phyloP scores from a whole-genome alignment of 2,797 vertebrate species.

The Holocentrus rufus region DNA sequence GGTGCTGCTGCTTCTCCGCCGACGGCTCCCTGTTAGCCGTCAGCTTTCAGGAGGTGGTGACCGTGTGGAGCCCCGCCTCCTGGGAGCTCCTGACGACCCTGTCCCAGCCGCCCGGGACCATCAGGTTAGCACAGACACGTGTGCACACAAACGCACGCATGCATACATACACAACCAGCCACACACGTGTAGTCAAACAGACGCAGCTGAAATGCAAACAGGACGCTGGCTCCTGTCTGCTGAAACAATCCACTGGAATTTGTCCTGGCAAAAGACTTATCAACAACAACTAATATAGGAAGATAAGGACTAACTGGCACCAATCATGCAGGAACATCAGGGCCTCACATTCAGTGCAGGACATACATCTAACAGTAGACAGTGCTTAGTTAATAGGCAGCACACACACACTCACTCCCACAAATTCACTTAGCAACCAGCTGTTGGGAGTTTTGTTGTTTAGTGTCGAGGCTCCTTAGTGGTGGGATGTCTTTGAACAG shows the following conservation, averaged over 20 bases:
- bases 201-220: no score
- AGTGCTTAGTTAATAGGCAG: neutral
- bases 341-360: neutral
- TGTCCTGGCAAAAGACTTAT: neutral
- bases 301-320: neutral
- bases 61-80: slow-evolving; percentile 88
- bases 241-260: no score
- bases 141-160: neutral
- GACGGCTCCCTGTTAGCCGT: slow-evolving; percentile 94
- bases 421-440: slow-evolving; percentile 17
- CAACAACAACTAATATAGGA: neutral
- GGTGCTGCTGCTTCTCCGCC: slow-evolving; percentile 91
- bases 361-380: neutral
- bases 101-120: slow-evolving; percentile 90
- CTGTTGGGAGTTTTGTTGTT: neutral
- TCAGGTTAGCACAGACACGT: slow-evolving; percentile 80
- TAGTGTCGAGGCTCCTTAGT: neutral
- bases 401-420: neutral
- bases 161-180: no score
- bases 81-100: slow-evolving; percentile 94
- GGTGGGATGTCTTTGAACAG: neutral
- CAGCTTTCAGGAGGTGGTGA: slow-evolving; percentile 90
- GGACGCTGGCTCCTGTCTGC: no score
- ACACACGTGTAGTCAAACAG: no score
- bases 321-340: neutral